Percentiles rank a stretch among this genome's conserved stretches.
Conservation (phyloP, 2,888 invertebrate genomes). For the Myopa testacea region DNA sequence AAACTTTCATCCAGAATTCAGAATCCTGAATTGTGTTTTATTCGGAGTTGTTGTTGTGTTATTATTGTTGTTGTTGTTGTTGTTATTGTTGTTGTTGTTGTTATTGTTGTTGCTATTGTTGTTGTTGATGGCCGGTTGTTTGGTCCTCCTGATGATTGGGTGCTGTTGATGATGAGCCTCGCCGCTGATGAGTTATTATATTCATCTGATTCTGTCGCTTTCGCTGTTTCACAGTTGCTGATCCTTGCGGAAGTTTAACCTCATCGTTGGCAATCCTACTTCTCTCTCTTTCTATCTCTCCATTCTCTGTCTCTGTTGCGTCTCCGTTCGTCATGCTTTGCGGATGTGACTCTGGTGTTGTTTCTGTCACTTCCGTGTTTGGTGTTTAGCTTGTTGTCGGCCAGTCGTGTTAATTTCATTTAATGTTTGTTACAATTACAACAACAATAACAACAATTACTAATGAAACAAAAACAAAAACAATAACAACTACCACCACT, state of each 20-base stretch:
- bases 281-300: neutral
- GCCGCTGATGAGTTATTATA: constrained; percentile 33
- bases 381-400: neutral
- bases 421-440: neutral
- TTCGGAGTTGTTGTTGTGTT: neutral
- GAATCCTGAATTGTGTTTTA: neutral
- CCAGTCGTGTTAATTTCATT: constrained; percentile 10
- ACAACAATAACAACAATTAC: neutral
- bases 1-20: constrained; percentile 13
- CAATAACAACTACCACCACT: neutral
- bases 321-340: neutral
- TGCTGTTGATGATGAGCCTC: neutral
- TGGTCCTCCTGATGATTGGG: neutral
- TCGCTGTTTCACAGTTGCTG: neutral
- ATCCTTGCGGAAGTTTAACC: neutral
- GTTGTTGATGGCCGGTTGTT: neutral
- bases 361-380: neutral
- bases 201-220: constrained; percentile 24
- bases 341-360: neutral
- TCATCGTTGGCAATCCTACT: neutral
- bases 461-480: neutral
- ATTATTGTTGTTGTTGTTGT: neutral
- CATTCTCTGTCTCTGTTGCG: too few relatives aligned
- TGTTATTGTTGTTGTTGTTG: neutral
- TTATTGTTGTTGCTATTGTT: neutral